These are phyloP conservation scores for Habroteleia sp. DNA, from an alignment of 2,888 invertebrate genomes.

Conservation along the genomic window DNA sequence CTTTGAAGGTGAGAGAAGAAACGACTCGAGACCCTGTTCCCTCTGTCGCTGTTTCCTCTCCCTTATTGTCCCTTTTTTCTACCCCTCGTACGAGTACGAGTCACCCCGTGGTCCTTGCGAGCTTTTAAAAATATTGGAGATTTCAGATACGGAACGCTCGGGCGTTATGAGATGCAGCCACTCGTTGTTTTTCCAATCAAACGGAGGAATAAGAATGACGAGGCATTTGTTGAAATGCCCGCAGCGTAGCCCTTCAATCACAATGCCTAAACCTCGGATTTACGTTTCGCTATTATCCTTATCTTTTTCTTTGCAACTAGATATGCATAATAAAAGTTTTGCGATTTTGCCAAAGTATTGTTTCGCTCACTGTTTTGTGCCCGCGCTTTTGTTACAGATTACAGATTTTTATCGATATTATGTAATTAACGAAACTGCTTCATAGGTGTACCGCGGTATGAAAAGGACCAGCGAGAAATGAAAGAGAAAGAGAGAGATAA, in stretches of 20 bases:
- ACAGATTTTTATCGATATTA: constrained; percentile 20
- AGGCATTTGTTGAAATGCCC: constrained; percentile 72
- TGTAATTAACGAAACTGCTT: constrained; percentile 12
- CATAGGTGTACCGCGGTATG: constrained; percentile 37
- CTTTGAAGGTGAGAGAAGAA: constrained; percentile 76
- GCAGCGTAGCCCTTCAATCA: constrained; percentile 80
- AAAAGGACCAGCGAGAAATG: constrained; percentile 52
- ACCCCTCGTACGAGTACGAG: constrained; percentile 58
- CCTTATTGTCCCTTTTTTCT: constrained; percentile 60
- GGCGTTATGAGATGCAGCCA: constrained; percentile 64
- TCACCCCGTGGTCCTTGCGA: constrained; percentile 66
- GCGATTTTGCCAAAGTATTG: constrained; percentile 22
- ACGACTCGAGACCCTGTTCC: constrained; percentile 69
- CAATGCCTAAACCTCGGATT: constrained; percentile 69
- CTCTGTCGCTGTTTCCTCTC: constrained; percentile 57
- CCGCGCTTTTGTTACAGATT: constrained; percentile 22
- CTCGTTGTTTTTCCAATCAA: constrained; percentile 69
- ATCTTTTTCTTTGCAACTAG: constrained; percentile 37
- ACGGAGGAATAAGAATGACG: constrained; percentile 64
- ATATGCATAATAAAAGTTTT: constrained; percentile 37
- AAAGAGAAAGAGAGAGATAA: not conserved
- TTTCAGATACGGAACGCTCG: constrained; percentile 77
- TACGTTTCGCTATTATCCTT: constrained; percentile 41
- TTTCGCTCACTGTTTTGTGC: constrained; percentile 14
- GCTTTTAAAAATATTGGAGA: constrained; percentile 82